These are phyloP conservation scores for Hypsopygia costalis DNA, from an alignment of 2,888 invertebrate species.

Conservation along the genomic window DNA sequence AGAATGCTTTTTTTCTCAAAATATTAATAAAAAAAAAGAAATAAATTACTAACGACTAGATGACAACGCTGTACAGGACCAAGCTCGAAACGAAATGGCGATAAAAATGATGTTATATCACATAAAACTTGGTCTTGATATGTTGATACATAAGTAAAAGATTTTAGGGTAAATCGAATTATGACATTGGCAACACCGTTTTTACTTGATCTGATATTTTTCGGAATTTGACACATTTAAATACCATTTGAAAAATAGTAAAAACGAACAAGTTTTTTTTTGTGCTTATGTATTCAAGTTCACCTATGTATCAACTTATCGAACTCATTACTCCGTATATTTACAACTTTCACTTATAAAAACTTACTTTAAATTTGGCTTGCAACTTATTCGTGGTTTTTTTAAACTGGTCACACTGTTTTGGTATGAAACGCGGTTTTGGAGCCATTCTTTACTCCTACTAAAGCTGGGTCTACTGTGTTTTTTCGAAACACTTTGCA, in stretches of 20 bases:
- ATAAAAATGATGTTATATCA: constrained; percentile 32
- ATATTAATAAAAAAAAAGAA: constrained; percentile 38
- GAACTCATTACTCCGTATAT: constrained; percentile 19
- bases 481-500: too few species aligned
- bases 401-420: constrained; percentile 59
- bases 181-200: too few species aligned
- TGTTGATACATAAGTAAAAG: constrained; percentile 23
- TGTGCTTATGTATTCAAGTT: not conserved
- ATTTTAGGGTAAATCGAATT: too few species aligned
- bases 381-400: constrained; percentile 27
- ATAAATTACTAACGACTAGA: constrained; percentile 76
- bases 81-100: constrained; percentile 30
- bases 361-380: constrained; percentile 45
- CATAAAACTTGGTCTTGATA: constrained; percentile 30
- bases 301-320: constrained; percentile 16
- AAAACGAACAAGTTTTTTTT: too few species aligned
- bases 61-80: constrained; percentile 57
- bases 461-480: too few species aligned
- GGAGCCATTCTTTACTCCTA: too few species aligned
- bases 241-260: too few species aligned
- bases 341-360: constrained; percentile 23
- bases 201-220: too few species aligned
- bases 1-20: constrained; percentile 34
- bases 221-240: too few species aligned
- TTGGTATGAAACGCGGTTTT: constrained; percentile 43